Evolutionary conservation across 2,797 vertebrate species (phyloP).

Genomic region (Pelodytes ibericus): DNA sequence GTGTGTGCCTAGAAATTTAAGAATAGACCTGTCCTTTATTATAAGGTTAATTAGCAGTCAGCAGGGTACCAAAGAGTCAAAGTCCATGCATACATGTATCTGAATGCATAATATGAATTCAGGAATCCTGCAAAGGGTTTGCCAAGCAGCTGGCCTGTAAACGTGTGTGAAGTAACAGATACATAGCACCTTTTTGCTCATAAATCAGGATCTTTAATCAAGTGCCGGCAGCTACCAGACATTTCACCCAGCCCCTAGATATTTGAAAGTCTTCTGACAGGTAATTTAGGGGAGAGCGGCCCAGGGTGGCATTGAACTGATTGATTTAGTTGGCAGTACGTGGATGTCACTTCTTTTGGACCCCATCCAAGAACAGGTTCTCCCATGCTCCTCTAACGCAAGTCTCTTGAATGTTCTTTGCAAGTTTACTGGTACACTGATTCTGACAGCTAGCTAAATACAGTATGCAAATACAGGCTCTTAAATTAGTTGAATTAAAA

Average conservation of each 20-base stretch:
- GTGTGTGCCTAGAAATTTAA: too few relatives aligned
- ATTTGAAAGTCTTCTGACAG: slow-evolving; percentile 55
- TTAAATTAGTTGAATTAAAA: neutral
- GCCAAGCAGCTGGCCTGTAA: slow-evolving; percentile 18
- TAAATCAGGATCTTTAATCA: slow-evolving; percentile 55
- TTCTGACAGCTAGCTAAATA: neutral
- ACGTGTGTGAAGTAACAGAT: slow-evolving; percentile 34
- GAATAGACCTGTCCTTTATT: too few relatives aligned
- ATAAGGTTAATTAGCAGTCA: too few relatives aligned
- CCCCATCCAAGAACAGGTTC: slow-evolving; percentile 29
- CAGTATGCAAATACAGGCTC: too few relatives aligned
- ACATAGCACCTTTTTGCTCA: slow-evolving; percentile 41
- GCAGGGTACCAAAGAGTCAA: too few relatives aligned
- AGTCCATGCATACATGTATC: too few relatives aligned
- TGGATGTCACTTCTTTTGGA: slow-evolving; percentile 44
- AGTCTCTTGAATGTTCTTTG: neutral
- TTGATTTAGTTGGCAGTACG: slow-evolving; percentile 47
- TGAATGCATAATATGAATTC: neutral
- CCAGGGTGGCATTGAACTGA: slow-evolving; percentile 49
- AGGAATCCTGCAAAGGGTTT: slow-evolving; percentile 18
- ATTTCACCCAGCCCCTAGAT: slow-evolving; percentile 46
- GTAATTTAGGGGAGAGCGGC: slow-evolving; percentile 53
- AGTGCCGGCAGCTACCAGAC: slow-evolving; percentile 45
- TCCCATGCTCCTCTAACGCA: slow-evolving; percentile 3
- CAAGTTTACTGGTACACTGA: neutral